Base-by-base conservation (phyloP, 2,888 invertebrate genomes). In the Pachydiplax longipennis region DNA sequence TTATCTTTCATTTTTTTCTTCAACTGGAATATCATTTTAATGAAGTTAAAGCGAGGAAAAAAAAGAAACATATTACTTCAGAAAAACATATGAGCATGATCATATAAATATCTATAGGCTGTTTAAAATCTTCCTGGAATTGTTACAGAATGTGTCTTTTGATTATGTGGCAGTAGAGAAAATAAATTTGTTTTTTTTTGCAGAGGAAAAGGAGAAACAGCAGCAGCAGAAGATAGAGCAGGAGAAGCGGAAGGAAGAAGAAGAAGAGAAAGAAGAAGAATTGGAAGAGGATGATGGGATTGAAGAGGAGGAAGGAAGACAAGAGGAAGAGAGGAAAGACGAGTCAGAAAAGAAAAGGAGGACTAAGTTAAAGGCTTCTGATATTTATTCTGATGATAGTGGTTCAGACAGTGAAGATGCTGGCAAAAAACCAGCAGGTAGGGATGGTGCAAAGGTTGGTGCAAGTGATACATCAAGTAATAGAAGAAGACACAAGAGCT, bases 321-420 rank as follows among this genome's bases (percentile, higher is more conserved):
- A 94, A 93, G 95, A 93, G 93, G 95, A 92, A 94, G 95, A 94
- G 94, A 65, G 90, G 81, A 87, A 91, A 53, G 83, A 91, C 13
- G 91, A 91, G 53, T 91, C 92, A 13, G 92, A 92, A 90, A 92
- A 90, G 91, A 92, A 90, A 91, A 95, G 91, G 95, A 95, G 90
- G 92, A 96, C 97, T 15, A 98, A 98, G 93, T 94, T 98, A 58
- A 99, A 99, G 93, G 98, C 99, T 0, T 98, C 98, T 0, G 99
- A 99, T 93, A 98, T 99, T 91, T 99, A 99, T 94, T 99, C 99
- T 0, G 98, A 98, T 92, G 97, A 98, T 92, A 96, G 97, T 12
- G 96, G 96, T 0, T 96, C 96, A 5, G 96, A 96, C 91, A 96
- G 96, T 40, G 97, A 97, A 58, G 96, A 96, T 92, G 95, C 95